Evolutionary conservation across 2,113 vertebrate genomes (phyloP).

Genomic region (Malurus melanocephalus): DNA sequence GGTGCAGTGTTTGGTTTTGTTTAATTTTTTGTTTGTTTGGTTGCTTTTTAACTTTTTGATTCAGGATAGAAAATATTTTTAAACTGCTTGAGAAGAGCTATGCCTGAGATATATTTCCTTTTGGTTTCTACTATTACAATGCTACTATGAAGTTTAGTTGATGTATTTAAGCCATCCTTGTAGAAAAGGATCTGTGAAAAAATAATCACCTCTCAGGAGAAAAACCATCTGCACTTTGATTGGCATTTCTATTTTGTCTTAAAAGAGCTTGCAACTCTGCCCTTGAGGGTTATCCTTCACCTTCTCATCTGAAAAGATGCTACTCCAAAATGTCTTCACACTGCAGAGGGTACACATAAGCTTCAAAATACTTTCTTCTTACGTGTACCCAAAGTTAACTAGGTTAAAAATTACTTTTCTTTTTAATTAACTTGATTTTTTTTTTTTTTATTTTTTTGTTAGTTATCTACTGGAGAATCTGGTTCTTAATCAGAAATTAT

Average conservation of each 20-base stretch:
- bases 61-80: background rate
- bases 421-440: background rate
- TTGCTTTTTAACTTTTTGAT: background rate
- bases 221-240: constrained; percentile 48
- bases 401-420: background rate
- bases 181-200: constrained; percentile 24
- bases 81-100: background rate
- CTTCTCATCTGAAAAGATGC: background rate
- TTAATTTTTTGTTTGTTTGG: background rate
- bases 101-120: background rate
- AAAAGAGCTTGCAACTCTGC: constrained; percentile 49
- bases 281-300: constrained; percentile 58
- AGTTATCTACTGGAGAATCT: background rate
- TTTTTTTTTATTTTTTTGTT: background rate
- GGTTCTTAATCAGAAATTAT: background rate
- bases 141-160: constrained; percentile 3
- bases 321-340: background rate
- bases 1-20: background rate
- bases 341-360: background rate
- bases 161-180: constrained; percentile 29
- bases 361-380: background rate
- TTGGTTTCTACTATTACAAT: background rate
- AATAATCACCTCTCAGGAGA: constrained; percentile 44
- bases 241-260: constrained; percentile 39
- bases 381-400: background rate